Base-by-base conservation (phyloP, 2,797 vertebrate genomes). In the Acanthiza pusilla region DNA sequence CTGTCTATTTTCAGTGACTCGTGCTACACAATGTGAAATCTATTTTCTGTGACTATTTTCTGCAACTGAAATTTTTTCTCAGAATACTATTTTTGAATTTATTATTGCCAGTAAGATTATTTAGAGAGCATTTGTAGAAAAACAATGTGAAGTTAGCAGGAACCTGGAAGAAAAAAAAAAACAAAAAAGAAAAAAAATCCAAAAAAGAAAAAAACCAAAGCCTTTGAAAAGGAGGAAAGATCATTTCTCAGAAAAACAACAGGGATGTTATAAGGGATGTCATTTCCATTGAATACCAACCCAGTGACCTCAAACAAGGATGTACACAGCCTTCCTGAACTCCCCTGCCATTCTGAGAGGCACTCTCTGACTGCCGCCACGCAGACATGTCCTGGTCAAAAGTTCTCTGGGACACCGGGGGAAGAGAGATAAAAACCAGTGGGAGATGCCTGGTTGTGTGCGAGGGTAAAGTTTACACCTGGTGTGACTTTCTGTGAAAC, bases 251-350 rank as follows among this genome's bases (percentile, higher is more conserved):
- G 42, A 13, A 80, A 80, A 91, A 51, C 40, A 50, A 26, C 2
- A 10, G 8, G 20, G 43, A 3, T 1, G 8, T 43, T 38, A 20
- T 38, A 79, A 62, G 2, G n/a, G n/a, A n/a, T n/a, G n/a, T 3
- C 10, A 26, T 16, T 61, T 60, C 14, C 12, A 36, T 1, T 61
- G 61, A 70, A 45, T 48, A 19, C 14, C 17, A 61, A 14, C 10
- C 13, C 4, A 6, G 20, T 48, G 68, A 32, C 19, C 10, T 34
- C 23, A 61, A 36, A 42, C 0, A 0, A 23, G 66, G 7, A 61
- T 36, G 32, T 16, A 10, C 12, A 21, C 22, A 40, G 51, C 26
- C 53, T 79, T 40, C 26, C 48, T 38, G 30, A 66, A 7, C 38
- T 58, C 17, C 51, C 27, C 38, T 91, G 48, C 29, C 34, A 2